Base-by-base conservation (phyloP, 2,888 invertebrate species). In the Vesta saturnalis region DNA sequence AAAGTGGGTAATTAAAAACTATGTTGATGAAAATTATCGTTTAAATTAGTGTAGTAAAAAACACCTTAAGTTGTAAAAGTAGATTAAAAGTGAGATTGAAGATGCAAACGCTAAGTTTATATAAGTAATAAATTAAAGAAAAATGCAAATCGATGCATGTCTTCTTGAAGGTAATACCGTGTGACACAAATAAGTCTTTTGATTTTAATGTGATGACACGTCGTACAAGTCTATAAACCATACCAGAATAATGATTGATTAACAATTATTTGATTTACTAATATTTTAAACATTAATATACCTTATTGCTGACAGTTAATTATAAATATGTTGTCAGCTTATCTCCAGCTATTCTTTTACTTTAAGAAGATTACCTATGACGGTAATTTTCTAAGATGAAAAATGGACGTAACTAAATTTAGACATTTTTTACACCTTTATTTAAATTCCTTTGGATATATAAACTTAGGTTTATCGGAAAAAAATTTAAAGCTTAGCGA, bases 251-350 rank as follows among this genome's bases (percentile, higher is more conserved):
- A 55, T 68, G 68, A 68, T 68, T 68, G 68, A 68, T 68, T 68
- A 68, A 60, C 68, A 64, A 68, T 68, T 68, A 68, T 68, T 68
- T 68, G 68, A 68, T 68, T 68, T 68, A 64, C 68, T 60, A 64
- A 68, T 68, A 60, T 59, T 59, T 68, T 60, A 56, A 68, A 68
- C 64, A 68, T 68, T 68, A 68, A 68, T 68, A 64, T 64, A 60
- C 56, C 52, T 64, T 67, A 59, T 56, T 43, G 56, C 68, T 68
- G 68, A 68, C 68, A 68, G 68, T 68, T 68, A 68, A 68, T 68
- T 68, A 64, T 60, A 60, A 64, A 64, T 55, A 39, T 60, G 68
- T 68, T 64, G 68, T 68, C 64, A 64, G 60, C 35, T 64, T 68
- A 64, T 60, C 43, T 56, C 57, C 55, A 60, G 60, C 56, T 64